A percentile compares a stretch with the other conserved stretches of the same genome.
These are phyloP conservation scores for Chelidonichthys spinosus DNA, from an alignment of 2,797 vertebrate species.

Conservation along the genomic window DNA sequence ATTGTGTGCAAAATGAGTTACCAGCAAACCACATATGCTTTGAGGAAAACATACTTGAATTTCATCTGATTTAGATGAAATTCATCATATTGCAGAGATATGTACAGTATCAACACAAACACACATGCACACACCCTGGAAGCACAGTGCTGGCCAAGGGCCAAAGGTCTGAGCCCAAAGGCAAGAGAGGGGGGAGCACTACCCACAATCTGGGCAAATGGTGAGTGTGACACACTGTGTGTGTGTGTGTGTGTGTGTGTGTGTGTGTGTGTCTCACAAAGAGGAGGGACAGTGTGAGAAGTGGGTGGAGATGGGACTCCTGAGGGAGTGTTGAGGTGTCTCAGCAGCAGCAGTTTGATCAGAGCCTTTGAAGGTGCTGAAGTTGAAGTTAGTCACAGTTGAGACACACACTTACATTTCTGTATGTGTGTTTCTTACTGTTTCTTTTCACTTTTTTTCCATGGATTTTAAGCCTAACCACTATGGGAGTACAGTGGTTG, in stretches of 20 bases:
- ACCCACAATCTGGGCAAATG: constrained; percentile 75
- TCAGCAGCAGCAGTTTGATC: constrained; percentile 63
- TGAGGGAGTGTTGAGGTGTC: constrained; percentile 78
- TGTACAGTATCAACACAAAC: neutral
- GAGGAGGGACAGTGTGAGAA: constrained; percentile 74
- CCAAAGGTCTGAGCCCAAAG: constrained; percentile 67
- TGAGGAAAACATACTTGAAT: neutral
- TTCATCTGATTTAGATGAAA: neutral
- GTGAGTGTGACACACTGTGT: constrained; percentile 43
- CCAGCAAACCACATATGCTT: neutral
- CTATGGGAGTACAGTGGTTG: constrained; percentile 58
- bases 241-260: constrained; percentile 52
- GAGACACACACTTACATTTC: constrained; percentile 16
- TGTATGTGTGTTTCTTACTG: neutral
- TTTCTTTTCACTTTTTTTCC: neutral
- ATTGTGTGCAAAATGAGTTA: neutral
- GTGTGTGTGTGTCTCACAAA: constrained; percentile 34
- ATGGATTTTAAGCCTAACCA: constrained; percentile 39
- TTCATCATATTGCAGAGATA: neutral
- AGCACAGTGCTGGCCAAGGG: constrained; percentile 61
- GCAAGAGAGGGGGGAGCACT: constrained; percentile 41
- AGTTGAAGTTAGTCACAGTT: constrained; percentile 55
- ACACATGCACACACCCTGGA: constrained; percentile 33
- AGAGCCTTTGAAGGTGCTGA: constrained; percentile 60
- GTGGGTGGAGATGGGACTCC: constrained; percentile 76